Base-by-base conservation (phyloP, 2,113 vertebrate species). In the Sphyrna mokarran region DNA sequence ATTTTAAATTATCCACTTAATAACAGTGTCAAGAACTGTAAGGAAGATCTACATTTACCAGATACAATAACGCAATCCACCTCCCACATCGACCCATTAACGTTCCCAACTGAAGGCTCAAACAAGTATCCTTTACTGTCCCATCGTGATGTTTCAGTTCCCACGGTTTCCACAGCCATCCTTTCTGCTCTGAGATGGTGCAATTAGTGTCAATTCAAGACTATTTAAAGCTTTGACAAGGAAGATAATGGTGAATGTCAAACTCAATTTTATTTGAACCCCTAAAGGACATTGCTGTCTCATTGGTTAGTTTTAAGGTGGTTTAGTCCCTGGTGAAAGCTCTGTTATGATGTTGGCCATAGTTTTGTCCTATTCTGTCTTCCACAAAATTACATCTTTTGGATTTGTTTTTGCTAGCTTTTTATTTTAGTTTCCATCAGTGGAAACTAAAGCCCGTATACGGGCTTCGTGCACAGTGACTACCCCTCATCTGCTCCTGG, bases 341-440 rank as follows among this genome's bases (percentile, higher is more conserved):
- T 69, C 43, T 54, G 37, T 54, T 95, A 33, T 95, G 23, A 95
- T 72, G 68, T 95, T 72, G 23, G 94, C 68, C 40, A 72, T 48
- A 48, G 93, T n/a, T 91, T 66, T 66, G n/a, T 91, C 33, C 20
- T 80, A n/a, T 80, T 95, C 96, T 96, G 96, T 96, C 94, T 96
- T 96, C 96, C 97, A 96, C 6, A 5, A 97, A 97, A 97, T 97
- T 83, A 87, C 96, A 97, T 96, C 97, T 96, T 97, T 97, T 97
- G 95, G 97, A 97, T 97, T 96, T 97, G 96, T 97, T 97, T 97
- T 96, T 68, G 68, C 68, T 95, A 70, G 93, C 40, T 70, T 70
- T 95, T 20, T 26, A 37, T 95, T 70, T 72, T 93, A 63, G n/a
- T 68, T 93, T 93, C 66, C 61, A 93, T 68, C 18, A 66, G 33